Base-by-base conservation (phyloP, 2,797 vertebrate genomes). In the Lophius americanus region DNA sequence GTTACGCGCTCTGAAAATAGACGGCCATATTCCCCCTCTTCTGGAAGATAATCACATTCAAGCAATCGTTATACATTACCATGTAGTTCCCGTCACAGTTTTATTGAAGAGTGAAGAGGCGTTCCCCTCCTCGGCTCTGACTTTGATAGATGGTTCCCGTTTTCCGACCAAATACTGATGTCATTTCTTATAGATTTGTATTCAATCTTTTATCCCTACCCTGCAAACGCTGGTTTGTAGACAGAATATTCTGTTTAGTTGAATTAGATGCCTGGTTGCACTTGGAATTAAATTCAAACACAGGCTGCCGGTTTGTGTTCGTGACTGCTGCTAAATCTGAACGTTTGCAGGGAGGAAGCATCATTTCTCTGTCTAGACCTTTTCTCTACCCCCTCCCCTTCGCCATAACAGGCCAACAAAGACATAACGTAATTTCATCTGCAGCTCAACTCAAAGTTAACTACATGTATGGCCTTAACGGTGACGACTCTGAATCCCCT, bases 21-120 rank as follows among this genome's bases (percentile, higher is more conserved):
- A 79, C 53, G 68, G 35, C 57, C 62, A 55, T 71, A 59, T 80
- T 54, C 59, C 43, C 59, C 59, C 44, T n/a, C 52, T 49, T 46
- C 61, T 60, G 57, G 58, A 68, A 72, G 74, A 87, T 90, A 88
- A 89, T 88, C 64, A 8, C 77, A 89, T 89, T 81, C 38, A n/a
- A 62, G 68, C 80, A 57, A 85, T 88, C 83, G 66, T 86, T 88
- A 82, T 73, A 73, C 87, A 86, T 90, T 85, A 84, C 83, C 83
- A 85, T 81, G 82, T 81, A 80, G 81, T 88, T 88, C 82, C 87
- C 73, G 76, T 83, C 85, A 86, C 76, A 85, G 64, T 74, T 76
- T 58, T 63, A 83, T 43, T 74, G 79, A 78, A 67, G 84, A 85
- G 84, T 77, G 80, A 83, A 65, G 84, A 84, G 82, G 80, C 68